Evolutionary conservation across 2,113 vertebrate species (phyloP), one percentile per base, ranked within the genome.

Genomic region (Zosterops lateralis): DNA sequence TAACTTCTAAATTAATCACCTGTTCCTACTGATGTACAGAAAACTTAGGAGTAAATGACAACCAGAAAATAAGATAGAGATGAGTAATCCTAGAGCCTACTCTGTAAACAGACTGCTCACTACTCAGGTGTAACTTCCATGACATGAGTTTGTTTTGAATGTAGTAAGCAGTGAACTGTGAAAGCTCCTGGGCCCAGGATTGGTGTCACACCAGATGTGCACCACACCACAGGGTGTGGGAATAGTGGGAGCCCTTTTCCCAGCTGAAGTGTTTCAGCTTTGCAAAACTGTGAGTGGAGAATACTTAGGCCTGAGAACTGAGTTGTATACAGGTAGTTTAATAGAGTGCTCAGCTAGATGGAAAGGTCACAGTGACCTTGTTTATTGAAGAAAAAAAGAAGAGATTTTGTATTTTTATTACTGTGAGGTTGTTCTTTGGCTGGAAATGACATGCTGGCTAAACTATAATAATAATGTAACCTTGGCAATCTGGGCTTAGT

Each of bases 291-390:
- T 44, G 38, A 76, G 14, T 51, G 17, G 26, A 44, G 32, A 76
- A 60, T 8, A 22, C 12, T 51, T 22, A 32, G 21, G 17, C 45
- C 17, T 32, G 64, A 38, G 38, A 60, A 26, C 21, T 38, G 84
- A 38, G 7, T 18, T 36, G 18, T 7, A n/a, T n/a, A 45, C 14
- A 38, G 47, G 28, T 38, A 53, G 47, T 7, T 45, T 61, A 45
- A 68, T 3, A 28, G 38, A 86, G 32, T 1, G 1, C n/a, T 77
- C 0, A 0, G 18, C n/a, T 28, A 53, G 22, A 45, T 38, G 47
- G 28, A 45, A 53, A 86, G n/a, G 38, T 45, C 47, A 38, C 22
- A 53, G 22, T 77, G 54, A 77, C 38, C 22, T 61, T 77, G 32
- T 61, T 61, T 53, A 53, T 16, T 45, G 45, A 53, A 77, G 54